Conservation (phyloP, 2,113 vertebrate genomes). For the Pachypanchax playfairii region DNA sequence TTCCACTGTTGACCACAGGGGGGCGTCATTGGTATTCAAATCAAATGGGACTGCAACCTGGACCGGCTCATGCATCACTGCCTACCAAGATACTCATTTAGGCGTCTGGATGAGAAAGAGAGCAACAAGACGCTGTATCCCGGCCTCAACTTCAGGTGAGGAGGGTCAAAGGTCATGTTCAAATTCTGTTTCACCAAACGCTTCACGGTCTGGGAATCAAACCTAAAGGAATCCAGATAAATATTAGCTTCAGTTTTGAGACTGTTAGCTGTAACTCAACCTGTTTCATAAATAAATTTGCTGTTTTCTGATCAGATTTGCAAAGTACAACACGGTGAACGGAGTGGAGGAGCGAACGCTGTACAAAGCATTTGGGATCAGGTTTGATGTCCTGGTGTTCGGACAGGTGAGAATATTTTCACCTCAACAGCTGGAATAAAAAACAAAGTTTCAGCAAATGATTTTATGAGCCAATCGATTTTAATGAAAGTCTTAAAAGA, state of each 20-base stretch:
- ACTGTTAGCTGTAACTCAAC: not conserved
- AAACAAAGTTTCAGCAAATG: no score
- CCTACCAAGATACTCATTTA: conserved; percentile 82
- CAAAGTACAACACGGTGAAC: conserved; percentile 78
- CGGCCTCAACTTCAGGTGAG: conserved; percentile 85
- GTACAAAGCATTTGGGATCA: conserved; percentile 85
- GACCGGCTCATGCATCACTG: conserved; percentile 78
- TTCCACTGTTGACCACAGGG: conserved; percentile 73
- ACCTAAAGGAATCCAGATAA: no score
- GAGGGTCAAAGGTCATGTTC: conserved; percentile 1
- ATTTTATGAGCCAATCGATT: no score
- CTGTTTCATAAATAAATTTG: no score
- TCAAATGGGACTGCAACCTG: conserved; percentile 88
- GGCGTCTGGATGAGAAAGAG: conserved; percentile 82
- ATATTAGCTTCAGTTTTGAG: not conserved
- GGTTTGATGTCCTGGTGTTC: conserved; percentile 88
- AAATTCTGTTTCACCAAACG: not conserved
- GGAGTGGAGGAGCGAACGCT: conserved; percentile 81
- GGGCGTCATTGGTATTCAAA: conserved; percentile 87
- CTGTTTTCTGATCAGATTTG: conserved; percentile 73
- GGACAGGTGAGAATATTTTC: conserved; percentile 74
- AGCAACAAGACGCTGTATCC: conserved; percentile 80
- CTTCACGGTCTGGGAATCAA: not conserved
- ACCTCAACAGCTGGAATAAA: no score
- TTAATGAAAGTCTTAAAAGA: no score